These are phyloP conservation scores for Calliopum simillimum DNA, from an alignment of 2,888 invertebrate species.

Conservation along the genomic window DNA sequence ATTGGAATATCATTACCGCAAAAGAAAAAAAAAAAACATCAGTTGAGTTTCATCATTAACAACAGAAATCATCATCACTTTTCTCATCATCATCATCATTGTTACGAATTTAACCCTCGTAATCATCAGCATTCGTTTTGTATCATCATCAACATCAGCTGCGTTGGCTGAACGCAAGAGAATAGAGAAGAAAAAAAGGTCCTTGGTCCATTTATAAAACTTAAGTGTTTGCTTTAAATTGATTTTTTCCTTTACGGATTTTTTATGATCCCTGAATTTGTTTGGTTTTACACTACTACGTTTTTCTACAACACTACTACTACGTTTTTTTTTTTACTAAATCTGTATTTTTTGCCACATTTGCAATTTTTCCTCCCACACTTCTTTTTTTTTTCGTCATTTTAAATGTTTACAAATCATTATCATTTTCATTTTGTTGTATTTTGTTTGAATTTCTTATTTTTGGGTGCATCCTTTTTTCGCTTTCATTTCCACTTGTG, in stretches of 20 bases:
- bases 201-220: conserved; percentile 5
- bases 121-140: neutral
- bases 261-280: neutral
- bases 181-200: neutral
- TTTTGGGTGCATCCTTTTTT: neutral
- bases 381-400: conserved; percentile 11
- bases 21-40: no score
- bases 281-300: neutral
- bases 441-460: conserved; percentile 18
- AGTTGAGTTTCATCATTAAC: no score
- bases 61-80: neutral
- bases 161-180: neutral
- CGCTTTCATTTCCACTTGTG: neutral
- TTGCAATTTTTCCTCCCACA: conserved; percentile 19
- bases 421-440: conserved; percentile 13
- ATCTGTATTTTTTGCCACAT: neutral
- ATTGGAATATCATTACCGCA: no score
- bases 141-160: neutral
- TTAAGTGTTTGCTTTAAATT: conserved; percentile 10
- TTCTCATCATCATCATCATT: neutral
- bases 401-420: conserved; percentile 37
- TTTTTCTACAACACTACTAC: neutral
- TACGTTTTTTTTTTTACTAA: neutral
- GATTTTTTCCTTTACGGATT: conserved; percentile 2
- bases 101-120: neutral